A percentile compares a stretch with the other conserved stretches of the same genome.
Conservation (phyloP, 2,113 vertebrate species). For the Oreocharis arfaki region DNA sequence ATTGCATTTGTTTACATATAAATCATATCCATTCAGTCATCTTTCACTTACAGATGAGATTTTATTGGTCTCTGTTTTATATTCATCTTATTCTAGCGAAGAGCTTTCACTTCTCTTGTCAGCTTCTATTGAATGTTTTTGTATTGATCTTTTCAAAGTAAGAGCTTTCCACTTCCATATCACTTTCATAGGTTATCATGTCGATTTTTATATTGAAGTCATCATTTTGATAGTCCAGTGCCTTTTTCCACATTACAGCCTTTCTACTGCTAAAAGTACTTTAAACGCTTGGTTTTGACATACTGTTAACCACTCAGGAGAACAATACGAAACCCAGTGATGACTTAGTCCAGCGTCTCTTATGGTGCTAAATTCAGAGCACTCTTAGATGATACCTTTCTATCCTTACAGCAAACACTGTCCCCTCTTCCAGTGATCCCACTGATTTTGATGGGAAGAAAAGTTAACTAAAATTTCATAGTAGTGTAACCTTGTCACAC, state of each 20-base stretch:
- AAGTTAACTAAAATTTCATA: background rate
- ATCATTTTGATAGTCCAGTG: background rate
- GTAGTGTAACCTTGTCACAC: too few relatives aligned
- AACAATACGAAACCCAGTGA: background rate
- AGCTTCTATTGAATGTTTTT: background rate
- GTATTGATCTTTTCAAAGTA: constrained; percentile 8
- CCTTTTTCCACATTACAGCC: background rate
- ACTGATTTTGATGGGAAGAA: background rate
- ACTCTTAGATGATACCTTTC: background rate
- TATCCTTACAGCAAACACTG: background rate
- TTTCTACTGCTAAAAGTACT: background rate
- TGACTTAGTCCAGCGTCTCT: background rate
- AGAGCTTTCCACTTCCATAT: background rate
- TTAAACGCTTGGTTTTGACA: background rate
- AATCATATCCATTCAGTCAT: background rate
- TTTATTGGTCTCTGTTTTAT: background rate
- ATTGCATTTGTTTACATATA: background rate
- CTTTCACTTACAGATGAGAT: background rate
- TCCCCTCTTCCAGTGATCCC: background rate
- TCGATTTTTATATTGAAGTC: background rate
- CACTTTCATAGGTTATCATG: background rate
- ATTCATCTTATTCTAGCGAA: background rate
- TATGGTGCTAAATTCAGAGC: background rate
- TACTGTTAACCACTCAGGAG: background rate
- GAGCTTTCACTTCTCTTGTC: background rate